A percentile compares a stretch with the other conserved stretches of the same genome.
Evolutionary conservation across 1,140 invertebrate genomes (phyloP).

Genomic region (Lepidostoma basale): DNA sequence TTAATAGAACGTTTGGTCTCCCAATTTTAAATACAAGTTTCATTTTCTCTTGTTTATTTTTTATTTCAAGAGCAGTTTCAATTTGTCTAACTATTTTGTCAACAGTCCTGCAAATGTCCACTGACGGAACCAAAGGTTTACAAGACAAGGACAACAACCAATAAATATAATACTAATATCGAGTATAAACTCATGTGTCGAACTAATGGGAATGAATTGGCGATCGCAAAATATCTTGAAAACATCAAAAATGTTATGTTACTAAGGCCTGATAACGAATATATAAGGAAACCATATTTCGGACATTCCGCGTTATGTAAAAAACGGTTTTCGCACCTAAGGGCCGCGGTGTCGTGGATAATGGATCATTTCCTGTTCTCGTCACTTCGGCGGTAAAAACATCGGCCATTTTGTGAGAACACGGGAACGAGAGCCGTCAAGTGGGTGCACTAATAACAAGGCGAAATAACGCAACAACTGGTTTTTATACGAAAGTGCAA

Average conservation of each 20-base stretch:
- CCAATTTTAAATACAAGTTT: no score
- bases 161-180: neutral
- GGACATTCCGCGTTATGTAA: neutral
- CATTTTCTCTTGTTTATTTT: no score
- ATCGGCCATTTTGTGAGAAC: conserved; percentile 13
- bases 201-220: neutral
- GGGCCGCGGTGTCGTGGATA: conserved; percentile 24
- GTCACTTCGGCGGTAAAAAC: conserved; percentile 7
- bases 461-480: conserved; percentile 3
- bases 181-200: neutral
- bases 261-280: no score
- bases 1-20: no score
- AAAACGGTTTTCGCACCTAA: conserved; percentile 8
- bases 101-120: no score
- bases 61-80: no score
- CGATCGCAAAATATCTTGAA: neutral
- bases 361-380: conserved; percentile 32
- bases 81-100: no score
- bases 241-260: neutral
- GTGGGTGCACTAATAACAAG: conserved; percentile 27
- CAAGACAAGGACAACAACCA: neutral
- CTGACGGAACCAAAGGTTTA: no score
- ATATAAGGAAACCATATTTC: no score
- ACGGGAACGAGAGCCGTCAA: conserved; percentile 21
- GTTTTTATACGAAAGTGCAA: no score